Base-by-base conservation (phyloP, 2,888 invertebrate genomes). In the Chironomus tentans region DNA sequence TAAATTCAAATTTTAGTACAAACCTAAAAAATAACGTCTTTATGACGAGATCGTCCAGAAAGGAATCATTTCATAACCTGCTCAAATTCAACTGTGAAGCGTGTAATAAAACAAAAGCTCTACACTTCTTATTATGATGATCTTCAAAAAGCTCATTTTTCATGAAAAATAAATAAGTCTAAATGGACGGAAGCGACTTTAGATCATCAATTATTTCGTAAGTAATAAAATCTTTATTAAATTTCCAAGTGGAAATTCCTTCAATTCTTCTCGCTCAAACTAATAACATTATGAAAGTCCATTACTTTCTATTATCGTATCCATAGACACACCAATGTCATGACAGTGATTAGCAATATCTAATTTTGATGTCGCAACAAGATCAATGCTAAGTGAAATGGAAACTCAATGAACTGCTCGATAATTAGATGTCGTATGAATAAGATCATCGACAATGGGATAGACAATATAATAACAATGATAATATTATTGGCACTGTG, bases 341-440 rank as follows among this genome's bases (percentile, higher is more conserved):
- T 22, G 21, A 24, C 21, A 24, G 24, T 24, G 65, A 65, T 65
- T 65, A 65, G 65, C 65, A 65, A 24, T 24, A 65, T 65, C 24
- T 21, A 24, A 21, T 21, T 65, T 24, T 24, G 21, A 65, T 65
- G 65, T 56, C 56, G 56, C 18, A 56, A 65, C 65, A 65, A 21
- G 65, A 65, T 65, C 65, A 65, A 65, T 24, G 65, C 15, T 38
- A 28, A 46, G 28, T 69, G 69, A 70, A 22, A n/a, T 48, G 70
- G 70, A 70, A 70, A 70, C 48, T 70, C 70, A 70, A 70, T 70
- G 70, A 70, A 48, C 70, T 70, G 47, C 13, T 18, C 68, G 18
- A 68, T 65, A 65, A 65, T 65, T 65, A 24, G 13, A 65, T 24
- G 21, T 5, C 65, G 4, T 5, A 56, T 56, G 56, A 56, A 56